A percentile compares a stretch with the other conserved stretches of the same genome.
Evolutionary conservation across 1,140 invertebrate species (phyloP).

Genomic region (Eciton burchellii): DNA sequence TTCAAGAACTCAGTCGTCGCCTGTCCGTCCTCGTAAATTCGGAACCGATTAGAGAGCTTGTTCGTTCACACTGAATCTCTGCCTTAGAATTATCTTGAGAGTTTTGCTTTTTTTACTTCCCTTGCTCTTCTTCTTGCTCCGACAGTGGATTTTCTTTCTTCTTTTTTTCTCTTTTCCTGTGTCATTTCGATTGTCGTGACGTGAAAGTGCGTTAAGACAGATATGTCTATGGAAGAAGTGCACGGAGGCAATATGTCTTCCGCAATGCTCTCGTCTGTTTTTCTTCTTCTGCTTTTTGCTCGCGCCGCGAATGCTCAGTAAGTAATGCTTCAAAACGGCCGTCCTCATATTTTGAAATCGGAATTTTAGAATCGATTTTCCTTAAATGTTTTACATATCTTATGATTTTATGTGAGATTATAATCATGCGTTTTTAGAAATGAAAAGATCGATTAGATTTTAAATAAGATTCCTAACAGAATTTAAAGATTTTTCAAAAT

Average conservation of each 20-base stretch:
- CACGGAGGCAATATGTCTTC: slow-evolving; percentile 72
- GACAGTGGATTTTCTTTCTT: not conserved
- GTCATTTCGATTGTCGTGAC: not conserved
- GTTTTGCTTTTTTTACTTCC: not conserved
- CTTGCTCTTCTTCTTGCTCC: not conserved
- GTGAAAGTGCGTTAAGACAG: slow-evolving; percentile 76
- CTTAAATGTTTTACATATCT: no score
- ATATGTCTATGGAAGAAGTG: slow-evolving; percentile 73
- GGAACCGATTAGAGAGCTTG: slow-evolving; percentile 37
- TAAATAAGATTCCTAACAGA: no score
- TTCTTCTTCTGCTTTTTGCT: slow-evolving; percentile 75
- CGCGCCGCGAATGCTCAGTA: slow-evolving; percentile 79
- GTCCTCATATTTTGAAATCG: not conserved
- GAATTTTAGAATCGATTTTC: not conserved
- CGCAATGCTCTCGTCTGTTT: slow-evolving; percentile 72
- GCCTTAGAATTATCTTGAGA: slow-evolving; percentile 30
- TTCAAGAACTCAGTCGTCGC: slow-evolving; percentile 82
- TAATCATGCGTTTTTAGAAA: no score
- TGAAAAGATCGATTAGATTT: no score
- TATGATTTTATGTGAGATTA: no score
- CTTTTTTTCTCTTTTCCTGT: not conserved
- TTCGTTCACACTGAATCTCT: not conserved
- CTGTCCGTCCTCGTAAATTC: slow-evolving; percentile 77
- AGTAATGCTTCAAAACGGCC: slow-evolving; percentile 53
- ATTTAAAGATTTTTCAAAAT: not conserved